These are phyloP conservation scores for Bungarus multicinctus DNA, from an alignment of 2,113 vertebrate species.

Conservation along the genomic window DNA sequence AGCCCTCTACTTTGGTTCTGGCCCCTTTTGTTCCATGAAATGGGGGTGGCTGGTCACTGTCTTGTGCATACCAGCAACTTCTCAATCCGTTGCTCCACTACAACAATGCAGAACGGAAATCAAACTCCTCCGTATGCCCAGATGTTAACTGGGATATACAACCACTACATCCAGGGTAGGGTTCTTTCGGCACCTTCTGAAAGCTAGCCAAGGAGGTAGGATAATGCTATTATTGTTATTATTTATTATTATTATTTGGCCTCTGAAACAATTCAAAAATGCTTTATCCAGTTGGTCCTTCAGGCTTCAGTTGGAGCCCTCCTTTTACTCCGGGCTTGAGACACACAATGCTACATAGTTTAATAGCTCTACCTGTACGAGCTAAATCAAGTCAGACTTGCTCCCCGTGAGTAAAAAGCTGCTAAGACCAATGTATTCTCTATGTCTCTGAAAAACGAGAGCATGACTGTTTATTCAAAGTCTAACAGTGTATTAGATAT, in stretches of 20 bases:
- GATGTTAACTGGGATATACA: conserved; percentile 36
- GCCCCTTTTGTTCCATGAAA: conserved; percentile 41
- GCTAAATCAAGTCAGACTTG: conserved; percentile 52
- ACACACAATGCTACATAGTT: conserved; percentile 37
- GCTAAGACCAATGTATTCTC: conserved; percentile 50
- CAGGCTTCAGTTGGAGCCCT: conserved; percentile 47
- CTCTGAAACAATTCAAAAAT: conserved; percentile 51
- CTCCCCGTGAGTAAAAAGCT: conserved; percentile 49
- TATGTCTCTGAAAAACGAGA: conserved; percentile 56
- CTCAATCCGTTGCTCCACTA: conserved; percentile 40
- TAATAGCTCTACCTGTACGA: conserved; percentile 55
- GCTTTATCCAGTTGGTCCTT: conserved; percentile 52
- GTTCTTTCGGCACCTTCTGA: conserved; percentile 26
- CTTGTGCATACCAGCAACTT: conserved; percentile 44
- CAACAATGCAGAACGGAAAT: not conserved
- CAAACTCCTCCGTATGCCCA: conserved; percentile 33
- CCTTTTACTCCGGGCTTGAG: conserved; percentile 40
- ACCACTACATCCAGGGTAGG: conserved; percentile 37
- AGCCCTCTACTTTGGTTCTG: conserved; percentile 7
- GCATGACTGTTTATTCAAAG: conserved; percentile 49
- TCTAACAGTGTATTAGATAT: conserved; percentile 58
- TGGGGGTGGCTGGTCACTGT: conserved; percentile 38
- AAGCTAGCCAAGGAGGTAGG: conserved; percentile 63
- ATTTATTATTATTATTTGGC: conserved; percentile 42
- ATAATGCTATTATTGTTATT: conserved; percentile 41